These are phyloP conservation scores for Aphidius gifuensis DNA, from an alignment of 1,140 invertebrate genomes.

Conservation along the genomic window DNA sequence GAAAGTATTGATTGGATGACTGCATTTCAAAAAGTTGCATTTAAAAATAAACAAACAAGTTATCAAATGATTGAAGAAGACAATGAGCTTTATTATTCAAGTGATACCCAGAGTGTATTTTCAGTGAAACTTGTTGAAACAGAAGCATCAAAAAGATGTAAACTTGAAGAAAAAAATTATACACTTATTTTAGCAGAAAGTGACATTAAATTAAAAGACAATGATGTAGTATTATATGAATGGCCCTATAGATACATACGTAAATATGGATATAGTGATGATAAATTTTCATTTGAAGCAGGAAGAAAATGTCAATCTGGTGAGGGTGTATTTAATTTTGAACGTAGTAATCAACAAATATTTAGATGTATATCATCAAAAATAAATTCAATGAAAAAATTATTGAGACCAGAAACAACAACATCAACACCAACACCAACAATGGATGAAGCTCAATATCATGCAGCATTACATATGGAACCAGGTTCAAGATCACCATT, in stretches of 20 bases:
- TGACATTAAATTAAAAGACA: slow-evolving; percentile 69
- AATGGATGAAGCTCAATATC: slow-evolving; percentile 71
- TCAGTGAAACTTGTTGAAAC: slow-evolving; percentile 74
- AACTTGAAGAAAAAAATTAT: slow-evolving; percentile 68
- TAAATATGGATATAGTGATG: slow-evolving; percentile 76
- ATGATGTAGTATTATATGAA: slow-evolving; percentile 66
- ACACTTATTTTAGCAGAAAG: slow-evolving; percentile 69
- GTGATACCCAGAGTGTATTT: slow-evolving; percentile 68
- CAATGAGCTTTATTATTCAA: slow-evolving; percentile 81
- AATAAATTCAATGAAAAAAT: slow-evolving; percentile 81
- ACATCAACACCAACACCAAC: slow-evolving; percentile 47
- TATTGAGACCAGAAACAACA: slow-evolving; percentile 62
- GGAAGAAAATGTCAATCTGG: slow-evolving; percentile 83
- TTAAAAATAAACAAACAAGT: slow-evolving; percentile 63
- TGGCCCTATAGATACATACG: slow-evolving; percentile 86
- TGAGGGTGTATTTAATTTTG: slow-evolving; percentile 77
- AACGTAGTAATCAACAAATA: slow-evolving; percentile 76
- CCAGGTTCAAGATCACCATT: slow-evolving; percentile 73
- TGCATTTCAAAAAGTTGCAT: slow-evolving; percentile 78
- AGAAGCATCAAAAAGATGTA: slow-evolving; percentile 73
- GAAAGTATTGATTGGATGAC: slow-evolving; percentile 74
- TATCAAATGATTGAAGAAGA: slow-evolving; percentile 74
- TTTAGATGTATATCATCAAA: slow-evolving; percentile 74
- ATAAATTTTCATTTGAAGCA: slow-evolving; percentile 87
- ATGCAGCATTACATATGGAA: slow-evolving; percentile 69